Conservation (phyloP, 2,113 vertebrate genomes). For the Oncorhynchus keta region DNA sequence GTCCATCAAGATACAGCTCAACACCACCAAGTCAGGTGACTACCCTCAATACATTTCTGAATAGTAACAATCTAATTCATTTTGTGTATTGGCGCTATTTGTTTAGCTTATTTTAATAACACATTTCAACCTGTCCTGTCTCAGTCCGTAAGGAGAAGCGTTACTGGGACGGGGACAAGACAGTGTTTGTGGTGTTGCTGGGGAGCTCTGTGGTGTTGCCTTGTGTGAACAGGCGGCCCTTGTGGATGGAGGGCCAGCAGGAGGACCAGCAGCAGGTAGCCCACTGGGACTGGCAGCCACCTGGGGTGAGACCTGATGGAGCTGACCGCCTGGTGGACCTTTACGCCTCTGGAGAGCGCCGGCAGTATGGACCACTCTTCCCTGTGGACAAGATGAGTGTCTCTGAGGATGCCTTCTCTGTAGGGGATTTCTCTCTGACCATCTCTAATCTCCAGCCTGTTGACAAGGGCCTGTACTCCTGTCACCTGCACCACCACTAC, state of each 20-base stretch:
- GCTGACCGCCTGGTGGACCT: slow-evolving; percentile 91
- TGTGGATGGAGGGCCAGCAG: slow-evolving; percentile 86
- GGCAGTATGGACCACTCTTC: slow-evolving; percentile 82
- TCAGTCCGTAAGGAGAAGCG: slow-evolving; percentile 73
- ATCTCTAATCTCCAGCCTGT: slow-evolving; percentile 73
- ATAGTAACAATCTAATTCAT: neutral
- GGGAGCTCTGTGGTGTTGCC: slow-evolving; percentile 81
- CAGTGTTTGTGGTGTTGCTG: slow-evolving; percentile 75
- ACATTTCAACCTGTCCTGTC: neutral
- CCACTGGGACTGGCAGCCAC: slow-evolving; percentile 93
- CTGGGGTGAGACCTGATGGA: slow-evolving; percentile 85
- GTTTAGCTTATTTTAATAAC: neutral
- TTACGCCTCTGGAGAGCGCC: slow-evolving; percentile 88
- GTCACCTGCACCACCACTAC: slow-evolving; percentile 95
- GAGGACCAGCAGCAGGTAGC: slow-evolving; percentile 95
- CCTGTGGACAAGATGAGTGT: slow-evolving; percentile 83
- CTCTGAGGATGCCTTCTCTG: slow-evolving; percentile 77
- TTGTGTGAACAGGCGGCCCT: slow-evolving; percentile 82
- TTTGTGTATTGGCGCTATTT: neutral
- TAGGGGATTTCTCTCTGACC: slow-evolving; percentile 88
- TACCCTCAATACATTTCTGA: neutral
- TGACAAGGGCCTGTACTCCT: slow-evolving; percentile 89
- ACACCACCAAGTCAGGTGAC: slow-evolving; percentile 82
- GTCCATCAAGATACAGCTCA: slow-evolving; percentile 82
- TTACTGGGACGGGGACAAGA: slow-evolving; percentile 88